Evolutionary conservation across 1,140 invertebrate genomes (phyloP).

Genomic region (Nephotettix cincticeps): DNA sequence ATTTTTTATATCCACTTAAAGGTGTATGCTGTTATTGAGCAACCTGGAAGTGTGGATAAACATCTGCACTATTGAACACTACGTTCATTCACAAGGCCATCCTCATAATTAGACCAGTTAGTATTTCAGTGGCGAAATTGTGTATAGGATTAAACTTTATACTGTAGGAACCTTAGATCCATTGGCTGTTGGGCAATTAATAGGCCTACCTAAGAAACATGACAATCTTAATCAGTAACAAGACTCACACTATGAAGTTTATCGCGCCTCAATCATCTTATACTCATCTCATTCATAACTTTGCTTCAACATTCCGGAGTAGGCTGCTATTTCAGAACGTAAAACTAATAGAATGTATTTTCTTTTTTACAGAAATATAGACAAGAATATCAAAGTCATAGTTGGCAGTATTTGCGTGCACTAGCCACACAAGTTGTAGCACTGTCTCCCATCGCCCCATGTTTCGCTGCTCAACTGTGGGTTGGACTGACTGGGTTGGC

Average conservation of each 20-base stretch:
- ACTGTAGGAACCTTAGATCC: too few relatives aligned
- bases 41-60: too few relatives aligned
- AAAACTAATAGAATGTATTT: background rate
- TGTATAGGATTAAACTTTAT: too few relatives aligned
- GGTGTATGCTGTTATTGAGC: too few relatives aligned
- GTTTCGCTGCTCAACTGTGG: slow-evolving; percentile 91
- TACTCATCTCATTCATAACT: background rate
- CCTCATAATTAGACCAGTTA: too few relatives aligned
- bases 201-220: background rate
- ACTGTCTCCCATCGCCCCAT: slow-evolving; percentile 82
- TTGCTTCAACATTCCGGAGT: slow-evolving; percentile 1
- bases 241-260: background rate
- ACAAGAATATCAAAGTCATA: slow-evolving; percentile 58
- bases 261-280: background rate
- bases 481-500: slow-evolving; percentile 65
- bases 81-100: too few relatives aligned
- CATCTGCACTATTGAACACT: too few relatives aligned
- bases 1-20: too few relatives aligned
- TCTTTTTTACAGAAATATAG: slow-evolving; percentile 53
- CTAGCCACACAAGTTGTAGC: slow-evolving; percentile 79
- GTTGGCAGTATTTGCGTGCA: slow-evolving; percentile 75
- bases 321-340: slow-evolving; percentile 21
- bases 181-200: background rate
- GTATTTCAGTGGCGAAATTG: too few relatives aligned
- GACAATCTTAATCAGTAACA: background rate